Conservation (phyloP, 2,888 invertebrate genomes). For the Zygothrica quintamaculata region DNA sequence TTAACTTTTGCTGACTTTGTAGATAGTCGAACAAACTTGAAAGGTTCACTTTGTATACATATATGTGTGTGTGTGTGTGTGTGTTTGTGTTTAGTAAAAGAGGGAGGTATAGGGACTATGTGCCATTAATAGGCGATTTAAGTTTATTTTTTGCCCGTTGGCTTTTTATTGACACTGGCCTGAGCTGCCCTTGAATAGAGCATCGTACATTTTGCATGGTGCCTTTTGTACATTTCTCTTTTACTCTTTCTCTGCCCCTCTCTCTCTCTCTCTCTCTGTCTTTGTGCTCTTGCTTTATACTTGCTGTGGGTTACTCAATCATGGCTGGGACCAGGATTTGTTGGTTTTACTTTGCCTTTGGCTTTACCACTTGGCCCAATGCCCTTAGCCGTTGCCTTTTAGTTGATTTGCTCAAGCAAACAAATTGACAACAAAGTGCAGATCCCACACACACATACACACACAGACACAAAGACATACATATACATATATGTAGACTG, state of each 20-base stretch:
- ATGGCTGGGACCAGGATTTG: constrained; percentile 26
- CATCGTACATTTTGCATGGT: constrained; percentile 3
- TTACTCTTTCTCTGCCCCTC: too few species aligned
- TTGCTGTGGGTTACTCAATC: constrained; percentile 12
- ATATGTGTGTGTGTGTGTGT: constrained; percentile 11
- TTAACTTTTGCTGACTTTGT: constrained; percentile 77
- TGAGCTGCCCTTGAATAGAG: constrained; percentile 20
- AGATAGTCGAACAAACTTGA: constrained; percentile 54
- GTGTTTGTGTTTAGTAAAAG: neutral
- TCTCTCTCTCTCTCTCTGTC: neutral
- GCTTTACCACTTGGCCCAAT: constrained; percentile 44
- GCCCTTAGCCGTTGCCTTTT: constrained; percentile 58
- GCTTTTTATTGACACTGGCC: constrained; percentile 67
- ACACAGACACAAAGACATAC: constrained; percentile 20
- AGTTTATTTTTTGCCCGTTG: constrained; percentile 72
- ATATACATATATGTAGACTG: constrained; percentile 15
- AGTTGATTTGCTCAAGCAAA: constrained; percentile 74
- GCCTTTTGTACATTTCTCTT: neutral
- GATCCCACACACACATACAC: constrained; percentile 38
- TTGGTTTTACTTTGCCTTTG: constrained; percentile 46
- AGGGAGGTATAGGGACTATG: constrained; percentile 7
- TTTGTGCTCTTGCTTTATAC: neutral
- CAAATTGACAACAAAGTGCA: constrained; percentile 73
- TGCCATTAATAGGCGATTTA: constrained; percentile 76
- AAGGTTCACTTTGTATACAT: constrained; percentile 3